Base-by-base conservation (phyloP, 2,113 vertebrate species). In the Aphyosemion australe region DNA sequence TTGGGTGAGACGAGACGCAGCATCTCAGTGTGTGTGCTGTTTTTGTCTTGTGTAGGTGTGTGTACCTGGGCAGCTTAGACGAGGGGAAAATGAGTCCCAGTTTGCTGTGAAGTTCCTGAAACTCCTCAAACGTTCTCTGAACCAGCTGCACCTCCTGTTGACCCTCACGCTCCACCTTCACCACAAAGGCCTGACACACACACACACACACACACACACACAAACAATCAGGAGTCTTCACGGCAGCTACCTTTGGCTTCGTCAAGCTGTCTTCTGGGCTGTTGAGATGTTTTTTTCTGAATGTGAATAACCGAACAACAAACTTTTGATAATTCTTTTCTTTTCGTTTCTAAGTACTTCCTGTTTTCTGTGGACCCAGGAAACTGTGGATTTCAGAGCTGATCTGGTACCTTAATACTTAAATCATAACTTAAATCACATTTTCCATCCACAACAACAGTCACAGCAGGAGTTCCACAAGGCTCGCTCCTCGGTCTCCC, bases 121-220 rank as follows among this genome's bases (percentile, higher is more conserved):
- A 98, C 87, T 99, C 97, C 73, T 97, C 96, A 68, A 97, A 99
- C 0, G 94, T 96, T 62, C 97, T 93, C 86, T 97, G 96, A 74
- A 98, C 92, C 2, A 95, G 91, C 21, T 76, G 74, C 19, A 88
- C 85, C 49, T 95, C 96, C 0, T 92, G 86, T 0, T 93, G 85
- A 15, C 75, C 87, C 12, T 99, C 95, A 21, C 95, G 89, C 80
- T 95, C 94, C 85, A 99, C 96, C 86, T 96, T 96, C 64, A 98
- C 94, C 59, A 98, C 89, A 15, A 95, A 99, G 0, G 87, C 89
- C 97, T 99, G 91, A 43, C 16, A 61, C 12, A 45, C 42, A 69
- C 46, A 59, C 6, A 58, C 39, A 60, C 18, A 32, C 15, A 48
- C 18, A 57, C 49, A 47, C 12, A 58, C 21, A 45, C 11, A 51